Evolutionary conservation across 2,888 invertebrate genomes (phyloP).

Genomic region (Linyphia triangularis): DNA sequence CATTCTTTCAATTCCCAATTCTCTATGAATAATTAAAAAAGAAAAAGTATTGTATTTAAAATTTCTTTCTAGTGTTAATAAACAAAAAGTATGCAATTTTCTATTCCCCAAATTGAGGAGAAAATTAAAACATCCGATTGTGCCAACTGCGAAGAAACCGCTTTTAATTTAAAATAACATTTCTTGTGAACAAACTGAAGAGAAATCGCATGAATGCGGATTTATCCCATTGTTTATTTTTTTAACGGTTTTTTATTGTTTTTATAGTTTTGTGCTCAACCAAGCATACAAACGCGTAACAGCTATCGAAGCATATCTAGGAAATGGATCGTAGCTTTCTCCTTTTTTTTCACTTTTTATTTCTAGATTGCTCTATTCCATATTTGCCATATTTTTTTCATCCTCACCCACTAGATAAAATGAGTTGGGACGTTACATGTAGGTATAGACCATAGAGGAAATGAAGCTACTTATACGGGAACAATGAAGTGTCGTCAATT

Average conservation of each 20-base stretch:
- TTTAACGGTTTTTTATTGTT: background rate
- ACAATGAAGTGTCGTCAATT: background rate
- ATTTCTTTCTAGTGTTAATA: too few species aligned
- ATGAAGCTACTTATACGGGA: background rate
- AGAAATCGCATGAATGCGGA: conserved; percentile 9
- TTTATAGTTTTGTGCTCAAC: background rate
- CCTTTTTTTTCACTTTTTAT: conserved; percentile 9
- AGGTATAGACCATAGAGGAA: conserved; percentile 18
- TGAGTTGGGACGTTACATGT: conserved; percentile 16
- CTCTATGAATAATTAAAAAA: too few species aligned
- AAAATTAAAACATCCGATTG: too few species aligned
- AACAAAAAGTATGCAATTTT: too few species aligned
- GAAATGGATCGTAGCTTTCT: conserved; percentile 13
- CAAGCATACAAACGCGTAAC: conserved; percentile 7
- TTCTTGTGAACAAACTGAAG: too few species aligned
- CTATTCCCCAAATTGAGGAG: too few species aligned
- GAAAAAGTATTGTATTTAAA: too few species aligned
- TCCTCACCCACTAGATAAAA: background rate
- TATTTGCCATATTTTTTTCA: background rate
- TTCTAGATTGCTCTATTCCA: conserved; percentile 24
- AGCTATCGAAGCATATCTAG: conserved; percentile 15
- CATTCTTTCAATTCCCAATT: too few species aligned
- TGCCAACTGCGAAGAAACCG: too few species aligned
- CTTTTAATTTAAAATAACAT: too few species aligned
- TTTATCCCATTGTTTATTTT: conserved; percentile 21